Base-by-base conservation (phyloP, 2,113 vertebrate species). In the Trochalopteron elliotii region DNA sequence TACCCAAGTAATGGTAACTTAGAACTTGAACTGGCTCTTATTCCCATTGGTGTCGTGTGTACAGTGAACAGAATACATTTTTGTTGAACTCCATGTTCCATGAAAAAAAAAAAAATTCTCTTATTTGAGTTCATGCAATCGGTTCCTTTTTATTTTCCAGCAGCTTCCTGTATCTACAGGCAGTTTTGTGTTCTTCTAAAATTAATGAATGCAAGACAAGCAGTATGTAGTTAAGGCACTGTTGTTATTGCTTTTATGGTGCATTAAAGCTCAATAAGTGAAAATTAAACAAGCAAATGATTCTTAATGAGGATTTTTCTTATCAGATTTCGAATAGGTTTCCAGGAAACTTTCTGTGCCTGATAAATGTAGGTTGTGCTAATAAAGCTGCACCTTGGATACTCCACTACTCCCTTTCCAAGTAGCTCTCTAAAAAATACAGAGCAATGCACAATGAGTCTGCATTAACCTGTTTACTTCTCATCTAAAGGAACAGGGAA, bases 11-110 rank as follows among this genome's bases (percentile, higher is more conserved):
- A 93, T 95, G 97, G 97, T 96, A 97, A 97, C 93, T 56, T 93
- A 97, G 98, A 97, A 96, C 97, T 98, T 97, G 96, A 97, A 96
- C 96, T 90, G 97, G 92, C 94, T 93, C 97, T 95, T 96, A 97
- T 98, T 98, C 98, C 97, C 97, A 94, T 39, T 92, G 97, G 97
- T 98, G 97, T 97, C 94, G 24, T 97, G 90, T 97, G 94, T 98
- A 97, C 96, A 97, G 95, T 96, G 97, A 97, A 96, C 97, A 97
- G 96, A 97, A 94, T 94, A 69, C 95, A 94, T 94, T 95, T 94
- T 72, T 92, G 77, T 83, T 83, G 87, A 96, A 79, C 95, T 96
- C 87, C 1, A 10, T 63, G 56, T 90, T 96, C 83, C 56, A 56
- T 7, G 1, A 20, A 28, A 24, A 14, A n/a, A 72, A 55, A 53